Base-by-base conservation (phyloP, 2,888 invertebrate genomes). In the Macrosoma leucophasiata region DNA sequence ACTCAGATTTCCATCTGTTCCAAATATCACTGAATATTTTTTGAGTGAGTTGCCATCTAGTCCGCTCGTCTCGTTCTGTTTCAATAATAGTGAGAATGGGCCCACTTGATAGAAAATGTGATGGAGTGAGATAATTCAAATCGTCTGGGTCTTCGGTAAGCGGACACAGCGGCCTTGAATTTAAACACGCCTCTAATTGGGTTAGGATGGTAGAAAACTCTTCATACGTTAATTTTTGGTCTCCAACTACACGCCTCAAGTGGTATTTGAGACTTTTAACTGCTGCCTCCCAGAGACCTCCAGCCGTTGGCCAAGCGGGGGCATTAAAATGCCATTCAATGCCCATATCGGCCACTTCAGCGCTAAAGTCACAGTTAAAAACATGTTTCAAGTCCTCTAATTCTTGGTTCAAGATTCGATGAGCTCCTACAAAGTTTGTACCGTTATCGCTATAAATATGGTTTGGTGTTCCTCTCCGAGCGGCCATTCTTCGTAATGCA, bases 381-480 rank as follows among this genome's bases (percentile, higher is more conserved):
- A 6, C 11, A 9, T 21, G 36, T 30, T 20, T 14, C 1, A 39
- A 17, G 4, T 43, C 22, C 23, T 24, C 4, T 13, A 29, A 36
- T 26, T 41, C 41, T 27, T 38, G 13, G 13, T 48, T 36, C 22
- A 51, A 19, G 4, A 39, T 7, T 23, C 34, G 30, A 14, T 33
- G 43, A 2, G 54, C 51, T 8, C 48, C 50, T 4, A 50, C 35
- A 13, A 57, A 53, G 25, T 53, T 54, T 1, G 28, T 36, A 1
- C 52, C 54, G 11, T 48, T 41, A 25, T 58, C 59, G 24, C 49
- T 41, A 13, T 56, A 54, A 3, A 55, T 37, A 20, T 52, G 38
- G 7, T 36, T 10, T 5, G 51, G 52, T 1, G 46, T 23, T 14
- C 52, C 55, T 29, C 52, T 24, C 6, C 53, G 31, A 1, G 51